Base-by-base conservation (phyloP, 1,140 invertebrate genomes). In the Teleopsis dalmanni region DNA sequence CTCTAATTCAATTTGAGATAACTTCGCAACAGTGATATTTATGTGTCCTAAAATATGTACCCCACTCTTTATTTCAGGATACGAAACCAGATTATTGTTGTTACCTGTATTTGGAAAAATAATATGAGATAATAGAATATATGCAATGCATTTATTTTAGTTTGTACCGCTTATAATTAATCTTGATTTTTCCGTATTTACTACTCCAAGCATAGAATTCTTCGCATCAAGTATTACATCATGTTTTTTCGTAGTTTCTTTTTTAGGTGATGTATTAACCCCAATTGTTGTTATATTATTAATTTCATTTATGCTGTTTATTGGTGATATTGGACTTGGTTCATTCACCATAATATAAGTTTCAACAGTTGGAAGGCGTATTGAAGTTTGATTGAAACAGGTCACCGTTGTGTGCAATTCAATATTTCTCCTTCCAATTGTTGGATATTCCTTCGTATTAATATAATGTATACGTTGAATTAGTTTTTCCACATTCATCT, bases 401-500 rank as follows among this genome's bases (percentile, higher is more conserved):
- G 81, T 81, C 44, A 92, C 81, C 31, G 82, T 83, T 1, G 88
- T 91, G 26, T 82, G 81, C 8, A 96, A 73, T 52, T 87, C 83
- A 55, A 98, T 81, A 62, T 91, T 94, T 16, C 94, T 76, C 9
- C 91, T 73, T 2, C 94, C 95, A 3, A 93, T 90, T 2, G 92
- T 96, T 1, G 95, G 94, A 73, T 87, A 93, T 53, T 87, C 81
- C 43, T 93, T 78, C 2, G 83, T 82, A 70, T 98, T 97, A 4
- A 85, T 84, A 68, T 97, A 98, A 16, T 89, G 88, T 50, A 97
- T 83, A 61, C 90, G 84, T 16, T 86, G 81, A 44, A 97, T 76
- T 4, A 96, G 68, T 3, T 82, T 86, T 71, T 96, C 90, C 38
- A 97, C 80, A 64, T 95, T 91, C 6, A 85, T 87, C 19, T 87